A percentile compares a stretch with the other conserved stretches of the same genome.
Conservation (phyloP, 2,797 vertebrate genomes). For the Phalloptychus januarius region DNA sequence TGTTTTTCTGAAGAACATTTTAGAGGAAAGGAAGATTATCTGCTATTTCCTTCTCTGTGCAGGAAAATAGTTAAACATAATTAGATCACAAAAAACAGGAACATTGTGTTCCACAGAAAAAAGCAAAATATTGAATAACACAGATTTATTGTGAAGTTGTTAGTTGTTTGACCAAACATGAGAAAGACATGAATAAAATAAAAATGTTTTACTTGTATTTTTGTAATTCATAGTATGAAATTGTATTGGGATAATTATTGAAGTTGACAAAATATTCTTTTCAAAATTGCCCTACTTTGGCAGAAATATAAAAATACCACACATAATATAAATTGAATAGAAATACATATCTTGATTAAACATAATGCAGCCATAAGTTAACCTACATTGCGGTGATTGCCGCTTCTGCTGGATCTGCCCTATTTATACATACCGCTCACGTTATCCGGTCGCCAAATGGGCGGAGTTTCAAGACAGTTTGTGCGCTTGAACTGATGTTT, state of each 20-base stretch:
- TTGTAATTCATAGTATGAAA: no score
- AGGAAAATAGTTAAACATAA: background rate
- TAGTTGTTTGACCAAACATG: background rate
- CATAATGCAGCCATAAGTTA: background rate
- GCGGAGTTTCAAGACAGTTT: background rate
- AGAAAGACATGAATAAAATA: background rate
- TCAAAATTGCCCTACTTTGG: background rate
- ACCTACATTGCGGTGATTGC: background rate
- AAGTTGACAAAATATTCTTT: background rate
- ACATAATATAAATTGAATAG: background rate
- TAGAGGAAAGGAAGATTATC: background rate
- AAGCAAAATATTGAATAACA: background rate
- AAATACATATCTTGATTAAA: background rate
- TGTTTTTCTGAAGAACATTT: background rate
- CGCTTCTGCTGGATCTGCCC: background rate
- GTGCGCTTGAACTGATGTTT: background rate
- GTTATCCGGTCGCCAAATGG: background rate
- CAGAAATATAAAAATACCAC: background rate
- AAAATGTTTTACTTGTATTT: no score
- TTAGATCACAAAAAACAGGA: background rate
- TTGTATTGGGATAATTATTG: no score
- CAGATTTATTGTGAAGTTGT: background rate
- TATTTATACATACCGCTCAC: background rate
- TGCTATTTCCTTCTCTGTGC: background rate
- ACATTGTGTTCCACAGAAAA: background rate